Evolutionary conservation across 2,797 vertebrate genomes (phyloP).

Genomic region (Tragopan temminckii): DNA sequence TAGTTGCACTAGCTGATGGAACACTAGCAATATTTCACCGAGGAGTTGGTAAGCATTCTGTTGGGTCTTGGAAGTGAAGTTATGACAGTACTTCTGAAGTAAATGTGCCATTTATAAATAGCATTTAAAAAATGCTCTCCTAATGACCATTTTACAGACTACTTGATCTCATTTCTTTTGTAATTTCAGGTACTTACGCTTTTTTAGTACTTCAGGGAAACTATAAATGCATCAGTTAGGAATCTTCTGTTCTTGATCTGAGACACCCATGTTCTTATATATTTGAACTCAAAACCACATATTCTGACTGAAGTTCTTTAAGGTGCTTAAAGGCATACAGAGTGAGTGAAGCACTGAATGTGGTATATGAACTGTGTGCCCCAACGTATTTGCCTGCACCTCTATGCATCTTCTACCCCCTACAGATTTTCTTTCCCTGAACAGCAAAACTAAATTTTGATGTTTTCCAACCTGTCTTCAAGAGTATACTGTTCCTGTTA

Average conservation of each 20-base stretch:
- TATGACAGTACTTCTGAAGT: neutral
- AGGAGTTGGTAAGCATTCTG: constrained; percentile 88
- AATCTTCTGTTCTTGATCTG: neutral
- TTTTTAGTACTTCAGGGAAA: neutral
- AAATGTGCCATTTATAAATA: neutral
- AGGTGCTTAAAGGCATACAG: neutral
- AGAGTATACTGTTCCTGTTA: neutral
- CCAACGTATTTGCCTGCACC: neutral
- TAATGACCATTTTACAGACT: neutral
- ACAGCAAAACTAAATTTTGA: neutral
- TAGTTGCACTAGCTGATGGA: constrained; percentile 95
- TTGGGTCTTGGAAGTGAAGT: neutral
- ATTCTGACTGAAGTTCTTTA: neutral
- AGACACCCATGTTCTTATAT: neutral
- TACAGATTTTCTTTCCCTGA: neutral
- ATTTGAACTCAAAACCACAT: neutral
- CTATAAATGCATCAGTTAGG: neutral
- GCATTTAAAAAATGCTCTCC: neutral
- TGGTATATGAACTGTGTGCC: neutral
- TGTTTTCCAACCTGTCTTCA: neutral
- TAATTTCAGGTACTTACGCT: neutral
- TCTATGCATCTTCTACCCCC: neutral
- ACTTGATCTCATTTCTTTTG: neutral
- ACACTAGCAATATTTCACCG: constrained; percentile 97
- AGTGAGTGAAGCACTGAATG: neutral